Evolutionary conservation across 2,888 invertebrate genomes (phyloP), one percentile per base, ranked within the genome.

Genomic region (Hesperia comma): DNA sequence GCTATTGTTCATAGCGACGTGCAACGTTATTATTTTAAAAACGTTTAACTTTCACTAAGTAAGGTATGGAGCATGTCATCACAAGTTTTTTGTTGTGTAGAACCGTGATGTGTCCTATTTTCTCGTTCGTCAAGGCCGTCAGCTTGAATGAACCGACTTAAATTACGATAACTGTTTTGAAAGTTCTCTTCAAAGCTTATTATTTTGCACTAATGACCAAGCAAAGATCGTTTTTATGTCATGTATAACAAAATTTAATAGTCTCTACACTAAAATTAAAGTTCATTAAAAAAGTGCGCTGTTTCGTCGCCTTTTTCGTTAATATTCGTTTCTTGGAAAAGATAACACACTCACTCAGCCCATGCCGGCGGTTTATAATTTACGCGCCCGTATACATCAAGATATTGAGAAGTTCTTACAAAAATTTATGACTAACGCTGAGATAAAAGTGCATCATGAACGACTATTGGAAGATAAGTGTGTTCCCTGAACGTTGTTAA

Each of bases 321-420:
- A 79, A 79, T 76, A 77, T 77, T 67, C 68, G 64, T 21, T 88
- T 88, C 88, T 83, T 67, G 68, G 85, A 87, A 87, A 70, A 75
- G 85, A 86, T 86, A 85, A 85, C 79, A 67, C 68, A 74, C 69
- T 75, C 72, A 73, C 72, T 74, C 70, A 75, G 75, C 71, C 75
- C 81, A 70, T 79, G 82, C 79, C 79, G 76, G 71, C 74, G 79
- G 81, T 81, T 84, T 79, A 76, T 79, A 78, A 79, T 78, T 82
- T 79, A 79, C 79, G 77, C 76, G 76, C 74, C 74, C 77, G 76
- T 75, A 76, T 72, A 72, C 72, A 76, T 67, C 15, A 17, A 61
- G 77, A 77, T 79, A 75, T 73, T 74, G 69, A 76, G 74, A 72
- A 75, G 75, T 76, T 79, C 67, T 73, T 68, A 53, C 26, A 70